Conservation (phyloP, 1,140 invertebrate species). For the Ceratina calcarata region DNA sequence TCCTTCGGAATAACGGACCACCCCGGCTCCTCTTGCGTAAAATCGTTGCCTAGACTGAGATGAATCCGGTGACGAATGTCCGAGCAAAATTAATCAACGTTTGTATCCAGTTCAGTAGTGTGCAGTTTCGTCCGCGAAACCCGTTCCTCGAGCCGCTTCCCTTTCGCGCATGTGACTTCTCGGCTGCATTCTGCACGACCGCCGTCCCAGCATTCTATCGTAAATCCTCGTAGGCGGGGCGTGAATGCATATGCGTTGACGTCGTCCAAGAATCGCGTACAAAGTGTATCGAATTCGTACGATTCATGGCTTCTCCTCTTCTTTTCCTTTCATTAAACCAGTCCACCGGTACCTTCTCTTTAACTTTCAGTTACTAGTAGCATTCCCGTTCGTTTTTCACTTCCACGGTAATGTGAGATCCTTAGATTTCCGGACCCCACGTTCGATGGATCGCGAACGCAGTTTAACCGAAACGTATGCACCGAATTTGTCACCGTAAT, state of each 20-base stretch:
- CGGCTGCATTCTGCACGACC: conserved; percentile 50
- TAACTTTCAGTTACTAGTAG: too few relatives aligned
- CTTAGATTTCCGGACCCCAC: background rate
- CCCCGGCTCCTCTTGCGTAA: conserved; percentile 49
- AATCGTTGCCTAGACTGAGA: too few relatives aligned
- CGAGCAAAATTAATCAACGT: too few relatives aligned
- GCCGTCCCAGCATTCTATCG: conserved; percentile 31
- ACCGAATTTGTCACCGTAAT: conserved; percentile 28
- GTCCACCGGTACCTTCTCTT: background rate
- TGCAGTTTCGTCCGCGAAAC: conserved; percentile 59
- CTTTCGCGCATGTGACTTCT: conserved; percentile 57
- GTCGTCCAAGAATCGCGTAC: conserved; percentile 54
- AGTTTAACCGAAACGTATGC: background rate
- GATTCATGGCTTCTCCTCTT: background rate
- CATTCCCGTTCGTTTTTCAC: too few relatives aligned
- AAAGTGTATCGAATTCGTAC: conserved; percentile 35
- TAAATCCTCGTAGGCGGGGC: conserved; percentile 65
- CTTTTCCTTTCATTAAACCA: background rate
- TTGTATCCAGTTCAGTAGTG: background rate
- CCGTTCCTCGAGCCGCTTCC: conserved; percentile 60
- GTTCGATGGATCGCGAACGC: background rate
- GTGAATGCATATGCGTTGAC: conserved; percentile 54
- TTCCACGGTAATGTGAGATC: too few relatives aligned
- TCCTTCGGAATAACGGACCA: conserved; percentile 63
- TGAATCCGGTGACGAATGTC: too few relatives aligned